Evolutionary conservation across 2,113 vertebrate species (phyloP).

Genomic region (Indri indri): DNA sequence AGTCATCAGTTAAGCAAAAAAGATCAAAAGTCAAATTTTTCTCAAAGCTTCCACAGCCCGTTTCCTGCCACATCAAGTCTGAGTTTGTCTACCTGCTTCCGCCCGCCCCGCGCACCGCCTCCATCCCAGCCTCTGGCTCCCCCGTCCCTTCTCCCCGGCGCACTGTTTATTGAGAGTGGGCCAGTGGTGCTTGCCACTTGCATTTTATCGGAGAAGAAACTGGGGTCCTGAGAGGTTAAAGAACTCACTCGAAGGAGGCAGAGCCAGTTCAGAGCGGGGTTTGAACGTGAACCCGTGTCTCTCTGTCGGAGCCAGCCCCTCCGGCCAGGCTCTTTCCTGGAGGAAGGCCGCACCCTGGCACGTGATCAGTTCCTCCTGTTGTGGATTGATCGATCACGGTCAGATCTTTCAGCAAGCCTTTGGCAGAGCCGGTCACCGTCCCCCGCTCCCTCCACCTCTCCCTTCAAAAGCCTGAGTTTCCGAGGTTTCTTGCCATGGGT

Average conservation of each 20-base stretch:
- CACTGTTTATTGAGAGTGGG: accelerated
- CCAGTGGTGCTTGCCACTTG: neutral
- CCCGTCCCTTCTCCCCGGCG: neutral
- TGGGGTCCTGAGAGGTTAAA: neutral
- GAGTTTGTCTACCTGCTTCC: neutral
- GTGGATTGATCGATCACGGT: neutral
- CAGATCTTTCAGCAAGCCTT: neutral
- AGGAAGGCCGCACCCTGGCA: neutral
- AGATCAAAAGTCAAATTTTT: neutral
- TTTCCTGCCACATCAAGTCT: neutral
- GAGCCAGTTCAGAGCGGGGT: neutral
- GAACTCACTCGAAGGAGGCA: neutral
- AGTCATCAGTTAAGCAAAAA: neutral
- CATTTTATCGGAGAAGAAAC: neutral
- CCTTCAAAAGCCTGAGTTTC: neutral
- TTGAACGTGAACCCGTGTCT: neutral
- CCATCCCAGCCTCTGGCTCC: accelerated
- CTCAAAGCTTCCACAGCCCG: neutral
- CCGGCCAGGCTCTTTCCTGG: neutral
- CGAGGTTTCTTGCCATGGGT: neutral
- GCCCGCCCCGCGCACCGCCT: accelerated
- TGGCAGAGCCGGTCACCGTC: neutral
- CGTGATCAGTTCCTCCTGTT: neutral
- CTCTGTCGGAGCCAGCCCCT: neutral
- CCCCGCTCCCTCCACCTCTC: neutral